phyloP scores from a whole-genome alignment of 2,113 vertebrate species.

The Anas platyrhynchos region DNA sequence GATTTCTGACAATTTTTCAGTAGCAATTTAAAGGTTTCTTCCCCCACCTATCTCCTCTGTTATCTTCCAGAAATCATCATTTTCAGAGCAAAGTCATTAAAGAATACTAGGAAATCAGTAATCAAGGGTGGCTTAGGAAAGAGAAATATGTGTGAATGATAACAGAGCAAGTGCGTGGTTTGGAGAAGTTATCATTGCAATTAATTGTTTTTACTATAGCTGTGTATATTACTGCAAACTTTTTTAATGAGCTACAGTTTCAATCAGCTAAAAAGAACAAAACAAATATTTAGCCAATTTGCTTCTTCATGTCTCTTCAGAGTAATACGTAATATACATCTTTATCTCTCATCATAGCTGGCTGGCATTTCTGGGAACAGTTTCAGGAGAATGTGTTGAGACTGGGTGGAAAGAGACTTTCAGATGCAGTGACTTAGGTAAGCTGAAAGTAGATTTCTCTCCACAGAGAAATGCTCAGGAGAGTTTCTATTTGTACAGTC shows the following conservation, averaged over 20 bases:
- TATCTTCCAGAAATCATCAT: background rate
- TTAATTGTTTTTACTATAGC: background rate
- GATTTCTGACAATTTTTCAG: background rate
- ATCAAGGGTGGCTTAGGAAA: background rate
- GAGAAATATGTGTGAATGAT: background rate
- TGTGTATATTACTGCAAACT: background rate
- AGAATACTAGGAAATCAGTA: background rate
- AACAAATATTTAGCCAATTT: background rate
- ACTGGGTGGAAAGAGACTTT: background rate
- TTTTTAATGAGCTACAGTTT: background rate
- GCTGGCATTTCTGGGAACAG: background rate
- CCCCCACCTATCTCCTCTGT: background rate
- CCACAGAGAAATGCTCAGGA: background rate
- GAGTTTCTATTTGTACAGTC: background rate
- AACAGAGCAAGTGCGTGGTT: background rate
- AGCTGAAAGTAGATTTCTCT: background rate
- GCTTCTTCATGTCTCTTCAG: background rate
- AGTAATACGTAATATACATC: background rate
- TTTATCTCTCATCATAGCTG: background rate
- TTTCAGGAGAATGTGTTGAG: background rate
- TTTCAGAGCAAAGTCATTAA: background rate
- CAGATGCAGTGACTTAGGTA: background rate
- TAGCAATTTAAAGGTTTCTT: background rate
- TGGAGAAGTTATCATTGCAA: accelerated
- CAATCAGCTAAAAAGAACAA: background rate